Evolutionary conservation across 2,113 vertebrate species (phyloP), one percentile per base, ranked within the genome.

Genomic region (Platycercus adscitus): DNA sequence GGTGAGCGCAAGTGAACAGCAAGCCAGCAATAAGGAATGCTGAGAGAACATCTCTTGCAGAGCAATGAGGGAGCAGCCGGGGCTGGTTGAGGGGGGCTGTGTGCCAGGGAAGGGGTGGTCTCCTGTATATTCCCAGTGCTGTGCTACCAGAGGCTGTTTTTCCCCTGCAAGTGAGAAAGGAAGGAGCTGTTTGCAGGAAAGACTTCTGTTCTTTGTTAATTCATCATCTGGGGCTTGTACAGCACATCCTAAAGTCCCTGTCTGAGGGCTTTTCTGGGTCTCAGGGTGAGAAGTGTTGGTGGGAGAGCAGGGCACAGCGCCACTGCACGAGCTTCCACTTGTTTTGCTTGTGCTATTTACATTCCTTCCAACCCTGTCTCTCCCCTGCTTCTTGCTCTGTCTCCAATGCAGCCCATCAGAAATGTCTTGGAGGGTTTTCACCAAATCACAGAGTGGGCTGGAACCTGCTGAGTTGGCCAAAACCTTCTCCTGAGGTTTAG

Each of bases 51-150:
- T 16, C 44, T 26, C 26, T 26, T 0, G 4, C 52, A 19, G 21
- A n/a, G 65, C 3, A 0, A 2, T 3, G n/a, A 35, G 70, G 17
- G 18, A 14, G 16, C 7, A 0, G 12, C 37, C 8, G n/a, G 77
- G 64, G 17, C 7, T 60, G 69, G 39, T 37, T 49, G 11, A 64
- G 53, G 25, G 29, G 69, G 61, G 66, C n/a, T 80, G 63, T 35
- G 16, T 46, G n/a, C 50, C 41, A 17, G 44, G 44, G 44, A 5
- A 65, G 35, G 21, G 21, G 31, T 14, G 16, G 1, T 49, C 60
- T 65, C 5, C 0, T 11, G 73, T 37, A 24, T 1, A 0, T 65
- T 26, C 31, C 20, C 47, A 6, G 10, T 47, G 44, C 55, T 52
- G 31, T 7, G 35, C 44, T 29, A 1, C 29, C 4, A 0, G 3